Base-by-base conservation (phyloP, 2,888 invertebrate species). In the Acheta domesticus region DNA sequence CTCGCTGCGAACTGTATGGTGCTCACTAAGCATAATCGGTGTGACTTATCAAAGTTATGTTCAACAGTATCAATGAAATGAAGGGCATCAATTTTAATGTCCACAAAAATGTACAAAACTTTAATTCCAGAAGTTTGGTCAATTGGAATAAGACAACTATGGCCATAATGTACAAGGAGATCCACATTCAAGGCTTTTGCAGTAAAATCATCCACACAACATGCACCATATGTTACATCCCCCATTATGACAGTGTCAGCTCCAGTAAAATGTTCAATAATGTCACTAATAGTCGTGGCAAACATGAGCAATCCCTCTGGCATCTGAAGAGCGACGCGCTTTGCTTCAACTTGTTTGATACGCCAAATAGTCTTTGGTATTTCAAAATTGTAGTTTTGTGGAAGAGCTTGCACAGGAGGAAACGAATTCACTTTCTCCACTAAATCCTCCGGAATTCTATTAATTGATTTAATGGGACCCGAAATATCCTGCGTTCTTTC, bases 141-240 rank as follows among this genome's bases (percentile, higher is more conserved):
- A 75, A 96, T 92, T 1, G 97, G 97, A 84, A 97, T 93, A 78
- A 96, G 91, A 87, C 99, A 99, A 83, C 98, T 98, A 87, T 99
- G 99, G 1, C 98, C 99, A 86, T 99, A 99, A 87, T 99, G 99
- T 49, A 99, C 93, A 82, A 98, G 88, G 36, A 99, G 88, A 84
- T 98, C 96, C 12, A 95, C 96, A 16, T 94, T 95, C 50, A 99
- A 89, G 0, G 97, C 95, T 84, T 92, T 91, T 0, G 99, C 98
- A 0, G 97, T 97, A 85, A 93, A 95, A 88, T 99, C 99, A 86
- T 99, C 99, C 16, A 99, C 93, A 86, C 99, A 99, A 86, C 99
- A 99, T 0, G 99, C 99, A 73, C 99, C 99, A 85, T 99, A 99
- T 0, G 99, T 99, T 20, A 99, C 98, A 88, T 99, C 99, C 12